Conservation (phyloP, 2,888 invertebrate species). For the Papilio gigon region DNA sequence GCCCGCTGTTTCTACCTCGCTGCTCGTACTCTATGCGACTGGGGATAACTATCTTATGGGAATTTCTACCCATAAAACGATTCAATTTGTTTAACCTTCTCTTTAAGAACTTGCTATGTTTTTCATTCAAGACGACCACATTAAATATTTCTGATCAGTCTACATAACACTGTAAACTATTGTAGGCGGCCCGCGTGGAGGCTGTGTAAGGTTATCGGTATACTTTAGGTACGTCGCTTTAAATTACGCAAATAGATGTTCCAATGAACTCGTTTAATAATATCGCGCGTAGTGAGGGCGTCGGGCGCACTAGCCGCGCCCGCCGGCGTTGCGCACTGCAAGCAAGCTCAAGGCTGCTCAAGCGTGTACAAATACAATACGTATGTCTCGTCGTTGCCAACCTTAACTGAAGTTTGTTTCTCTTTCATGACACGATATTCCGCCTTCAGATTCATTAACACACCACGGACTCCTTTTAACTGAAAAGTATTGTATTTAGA, state of each 20-base stretch:
- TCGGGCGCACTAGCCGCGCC: constrained; percentile 56
- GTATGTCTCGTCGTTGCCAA: constrained; percentile 52
- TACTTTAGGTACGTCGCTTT: constrained; percentile 73
- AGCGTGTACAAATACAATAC: constrained; percentile 47
- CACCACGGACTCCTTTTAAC: neutral
- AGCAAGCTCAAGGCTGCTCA: constrained; percentile 67
- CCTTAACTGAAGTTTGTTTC: constrained; percentile 57
- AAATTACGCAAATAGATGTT: constrained; percentile 82
- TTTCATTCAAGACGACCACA: neutral
- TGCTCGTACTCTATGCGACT: constrained; percentile 61
- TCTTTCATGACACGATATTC: constrained; percentile 55
- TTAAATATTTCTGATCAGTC: neutral
- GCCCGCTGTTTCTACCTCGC: constrained; percentile 50
- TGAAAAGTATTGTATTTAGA: neutral
- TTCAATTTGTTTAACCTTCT: neutral
- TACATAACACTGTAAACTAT: neutral
- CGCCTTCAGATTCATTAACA: constrained; percentile 39
- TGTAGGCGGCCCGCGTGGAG: constrained; percentile 50
- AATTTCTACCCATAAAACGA: constrained; percentile 13
- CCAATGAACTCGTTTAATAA: constrained; percentile 82
- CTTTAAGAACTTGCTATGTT: neutral
- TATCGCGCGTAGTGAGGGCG: constrained; percentile 78
- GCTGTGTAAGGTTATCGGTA: constrained; percentile 74
- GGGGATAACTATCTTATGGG: constrained; percentile 24
- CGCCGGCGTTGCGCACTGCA: constrained; percentile 54